Conservation (phyloP, 2,113 vertebrate species). For the Butastur rufipennis region DNA sequence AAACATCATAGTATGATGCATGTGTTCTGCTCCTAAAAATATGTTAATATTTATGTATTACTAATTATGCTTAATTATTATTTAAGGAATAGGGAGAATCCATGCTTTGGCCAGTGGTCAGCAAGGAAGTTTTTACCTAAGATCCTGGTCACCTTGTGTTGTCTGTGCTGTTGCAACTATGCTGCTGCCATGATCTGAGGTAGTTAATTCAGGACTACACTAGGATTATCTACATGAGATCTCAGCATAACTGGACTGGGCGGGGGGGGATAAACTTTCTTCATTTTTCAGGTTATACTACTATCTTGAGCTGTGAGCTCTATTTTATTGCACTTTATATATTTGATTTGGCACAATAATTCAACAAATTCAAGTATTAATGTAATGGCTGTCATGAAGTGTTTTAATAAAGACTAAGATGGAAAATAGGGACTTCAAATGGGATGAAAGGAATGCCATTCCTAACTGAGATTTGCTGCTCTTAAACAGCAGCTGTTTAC, state of each 20-base stretch:
- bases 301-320: neutral
- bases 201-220: neutral
- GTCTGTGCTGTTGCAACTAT: neutral
- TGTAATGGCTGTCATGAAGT: neutral
- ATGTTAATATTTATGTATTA: neutral
- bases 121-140: neutral
- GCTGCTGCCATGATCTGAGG: neutral
- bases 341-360: neutral
- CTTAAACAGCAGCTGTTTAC: neutral
- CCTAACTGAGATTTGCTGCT: neutral
- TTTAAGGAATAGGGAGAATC: neutral
- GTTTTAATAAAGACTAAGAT: neutral
- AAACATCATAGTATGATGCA: neutral
- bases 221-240: neutral
- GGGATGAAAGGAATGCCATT: neutral
- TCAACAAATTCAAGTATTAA: neutral
- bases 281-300: neutral
- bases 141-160: neutral
- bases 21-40: neutral
- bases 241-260: neutral
- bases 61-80: neutral
- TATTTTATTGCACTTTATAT: neutral
- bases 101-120: neutral
- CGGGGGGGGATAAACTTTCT: neutral
- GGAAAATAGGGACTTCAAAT: neutral